A percentile compares a stretch with the other conserved stretches of the same genome.
phyloP scores from a whole-genome alignment of 2,888 invertebrate species.

The Anthophora plumipes region DNA sequence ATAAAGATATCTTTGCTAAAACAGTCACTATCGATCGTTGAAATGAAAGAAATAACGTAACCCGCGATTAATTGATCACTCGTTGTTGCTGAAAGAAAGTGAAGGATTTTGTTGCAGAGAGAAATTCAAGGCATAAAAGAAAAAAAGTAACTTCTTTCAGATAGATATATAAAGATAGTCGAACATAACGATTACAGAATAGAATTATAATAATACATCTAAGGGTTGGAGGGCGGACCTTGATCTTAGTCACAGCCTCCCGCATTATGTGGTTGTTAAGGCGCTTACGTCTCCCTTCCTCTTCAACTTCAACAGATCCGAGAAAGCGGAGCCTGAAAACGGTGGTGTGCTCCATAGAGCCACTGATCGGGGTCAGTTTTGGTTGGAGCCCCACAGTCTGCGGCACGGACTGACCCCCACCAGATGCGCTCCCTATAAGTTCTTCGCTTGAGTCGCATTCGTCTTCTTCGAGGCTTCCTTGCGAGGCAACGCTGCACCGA shows the following conservation, averaged over 20 bases:
- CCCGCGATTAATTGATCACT: slow-evolving; percentile 1
- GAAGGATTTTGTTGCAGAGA: slow-evolving; percentile 10
- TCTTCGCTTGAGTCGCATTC: slow-evolving; percentile 84
- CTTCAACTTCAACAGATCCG: slow-evolving; percentile 94
- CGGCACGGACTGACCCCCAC: slow-evolving; percentile 79
- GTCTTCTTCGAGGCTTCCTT: slow-evolving; percentile 83
- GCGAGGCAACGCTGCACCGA: slow-evolving; percentile 82
- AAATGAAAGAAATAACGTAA: not conserved
- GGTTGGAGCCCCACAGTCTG: slow-evolving; percentile 77
- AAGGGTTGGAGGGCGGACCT: slow-evolving; percentile 87
- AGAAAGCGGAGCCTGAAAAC: slow-evolving; percentile 93
- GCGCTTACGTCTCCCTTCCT: slow-evolving; percentile 91
- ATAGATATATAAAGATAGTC: slow-evolving; percentile 8
- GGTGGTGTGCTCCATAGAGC: slow-evolving; percentile 84
- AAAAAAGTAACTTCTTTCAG: slow-evolving; percentile 10
- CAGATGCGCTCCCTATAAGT: slow-evolving; percentile 82
- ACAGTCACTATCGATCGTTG: not conserved
- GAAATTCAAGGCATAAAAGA: slow-evolving; percentile 1
- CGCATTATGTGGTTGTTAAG: slow-evolving; percentile 96
- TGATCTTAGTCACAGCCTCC: slow-evolving; percentile 94
- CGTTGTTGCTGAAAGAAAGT: slow-evolving; percentile 55
- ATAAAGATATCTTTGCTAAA: not conserved
- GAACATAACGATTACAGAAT: slow-evolving; percentile 49
- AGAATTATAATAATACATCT: slow-evolving; percentile 59
- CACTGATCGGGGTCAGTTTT: slow-evolving; percentile 80